Percentiles rank a stretch among this genome's conserved stretches.
Conservation (phyloP, 2,888 invertebrate species). For the Meta bourneti region DNA sequence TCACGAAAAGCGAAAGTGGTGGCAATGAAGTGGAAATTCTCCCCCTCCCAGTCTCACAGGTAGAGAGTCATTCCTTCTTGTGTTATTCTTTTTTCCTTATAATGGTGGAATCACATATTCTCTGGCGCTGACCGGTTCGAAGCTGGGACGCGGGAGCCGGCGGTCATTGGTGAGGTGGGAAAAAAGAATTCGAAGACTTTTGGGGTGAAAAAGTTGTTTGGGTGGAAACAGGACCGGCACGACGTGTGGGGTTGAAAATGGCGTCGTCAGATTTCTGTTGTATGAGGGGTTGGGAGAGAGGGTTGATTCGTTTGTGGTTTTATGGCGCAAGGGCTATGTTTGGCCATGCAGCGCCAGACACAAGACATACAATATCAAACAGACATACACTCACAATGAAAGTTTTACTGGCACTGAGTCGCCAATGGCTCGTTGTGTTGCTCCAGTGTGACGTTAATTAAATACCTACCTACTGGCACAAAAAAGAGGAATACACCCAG, state of each 20-base stretch:
- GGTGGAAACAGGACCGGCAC: neutral
- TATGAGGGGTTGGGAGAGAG: neutral
- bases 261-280: neutral
- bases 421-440: too few species aligned
- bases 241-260: neutral
- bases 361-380: too few species aligned
- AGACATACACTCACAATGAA: too few species aligned
- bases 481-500: too few species aligned
- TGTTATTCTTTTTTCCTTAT: constrained; percentile 10
- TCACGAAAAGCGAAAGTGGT: constrained; percentile 70
- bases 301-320: too few species aligned
- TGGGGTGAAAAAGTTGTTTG: neutral
- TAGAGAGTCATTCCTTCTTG: constrained; percentile 9
- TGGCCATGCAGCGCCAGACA: too few species aligned
- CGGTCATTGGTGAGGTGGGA: neutral
- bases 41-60: neutral
- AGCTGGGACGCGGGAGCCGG: neutral
- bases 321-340: too few species aligned
- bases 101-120: neutral
- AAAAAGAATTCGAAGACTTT: neutral
- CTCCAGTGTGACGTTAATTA: too few species aligned
- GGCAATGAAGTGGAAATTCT: constrained; percentile 70
- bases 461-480: too few species aligned
- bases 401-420: too few species aligned
- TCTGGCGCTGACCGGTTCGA: constrained; percentile 35